Base-by-base conservation (phyloP, 2,888 invertebrate species). In the Callyntrura guangdongensis region DNA sequence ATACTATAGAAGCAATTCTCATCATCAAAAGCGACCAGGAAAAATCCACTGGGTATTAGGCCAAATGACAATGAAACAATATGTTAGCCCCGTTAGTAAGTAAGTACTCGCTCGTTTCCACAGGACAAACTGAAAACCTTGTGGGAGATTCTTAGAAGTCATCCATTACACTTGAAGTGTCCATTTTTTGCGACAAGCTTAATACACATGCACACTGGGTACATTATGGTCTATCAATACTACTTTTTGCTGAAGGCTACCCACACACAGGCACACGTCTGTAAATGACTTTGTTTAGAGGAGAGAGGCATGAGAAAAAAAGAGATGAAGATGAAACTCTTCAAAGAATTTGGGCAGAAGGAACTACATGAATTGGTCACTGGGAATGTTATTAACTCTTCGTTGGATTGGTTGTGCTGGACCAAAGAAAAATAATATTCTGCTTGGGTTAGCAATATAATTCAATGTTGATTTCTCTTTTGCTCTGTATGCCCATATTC, bases 101-200 rank as follows among this genome's bases (percentile, higher is more conserved):
- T 14, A 12, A 69, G 36, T 17, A 72, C 45, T 45, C 36, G 36
- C 72, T 72, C 72, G 45, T 72, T 72, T 72, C 17, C 17, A 11
- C 45, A 45, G 45, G 11, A 17, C 36, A 47, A n/a, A 36, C 22
- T 36, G 25, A 64, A 25, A 64, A 36, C 6, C 0, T 45, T 72
- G 72, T 72, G 72, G 45, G 72, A 77, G 74, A 77, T 77, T 77
- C 74, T 11, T 49, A 25, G 53, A 77, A 77, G 74, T 53, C 74
- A 77, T 77, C 74, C 49, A 77, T 77, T 77, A 77, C 72, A 22
- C 49, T 77, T 77, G 49, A 77, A 77, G 74, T 77, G 74, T 77
- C 72, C 74, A 77, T 77, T 77, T 77, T 77, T 77, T 77, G 49
- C 53, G n/a, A 72, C 69, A 69, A 36, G 36, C 36, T 59, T 59